A percentile compares a stretch with the other conserved stretches of the same genome.
These are phyloP conservation scores for Raillietiella orientalis DNA, from an alignment of 2,888 invertebrate genomes.

Conservation along the genomic window DNA sequence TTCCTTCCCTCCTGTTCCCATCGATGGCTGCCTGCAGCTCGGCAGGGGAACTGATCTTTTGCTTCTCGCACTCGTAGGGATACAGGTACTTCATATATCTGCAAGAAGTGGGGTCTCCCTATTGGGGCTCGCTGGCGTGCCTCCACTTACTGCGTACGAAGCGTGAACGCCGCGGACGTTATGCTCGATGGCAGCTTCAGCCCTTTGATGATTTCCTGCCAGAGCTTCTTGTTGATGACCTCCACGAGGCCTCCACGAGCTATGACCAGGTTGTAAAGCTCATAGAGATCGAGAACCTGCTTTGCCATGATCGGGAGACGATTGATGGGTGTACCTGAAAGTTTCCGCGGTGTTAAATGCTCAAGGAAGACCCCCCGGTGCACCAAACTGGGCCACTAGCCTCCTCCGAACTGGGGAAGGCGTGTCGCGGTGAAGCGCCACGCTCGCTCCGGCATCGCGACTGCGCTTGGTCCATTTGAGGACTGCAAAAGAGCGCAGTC, in stretches of 20 bases:
- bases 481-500: too few relatives aligned
- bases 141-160: conserved; percentile 96
- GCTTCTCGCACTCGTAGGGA: not conserved
- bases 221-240: conserved; percentile 97
- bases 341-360: too few relatives aligned
- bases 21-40: not conserved
- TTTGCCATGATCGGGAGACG: conserved; percentile 99
- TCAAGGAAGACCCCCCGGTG: too few relatives aligned
- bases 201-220: conserved; percentile 99
- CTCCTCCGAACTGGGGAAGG: too few relatives aligned
- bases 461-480: too few relatives aligned
- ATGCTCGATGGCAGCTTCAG: conserved; percentile 89
- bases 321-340: conserved; percentile 86
- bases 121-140: too few relatives aligned
- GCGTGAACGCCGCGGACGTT: conserved; percentile 93
- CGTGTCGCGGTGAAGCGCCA: too few relatives aligned
- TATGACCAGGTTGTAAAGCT: conserved; percentile 86
- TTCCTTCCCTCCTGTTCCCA: conserved; percentile 42
- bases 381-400: too few relatives aligned
- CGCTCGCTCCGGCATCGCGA: too few relatives aligned
- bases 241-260: conserved; percentile 93
- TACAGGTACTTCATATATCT: conserved; percentile 1
- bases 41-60: not conserved
- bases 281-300: conserved; percentile 86
- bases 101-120: too few relatives aligned